phyloP scores from a whole-genome alignment of 2,797 vertebrate species.

The Paratrypauchen microcephalus region DNA sequence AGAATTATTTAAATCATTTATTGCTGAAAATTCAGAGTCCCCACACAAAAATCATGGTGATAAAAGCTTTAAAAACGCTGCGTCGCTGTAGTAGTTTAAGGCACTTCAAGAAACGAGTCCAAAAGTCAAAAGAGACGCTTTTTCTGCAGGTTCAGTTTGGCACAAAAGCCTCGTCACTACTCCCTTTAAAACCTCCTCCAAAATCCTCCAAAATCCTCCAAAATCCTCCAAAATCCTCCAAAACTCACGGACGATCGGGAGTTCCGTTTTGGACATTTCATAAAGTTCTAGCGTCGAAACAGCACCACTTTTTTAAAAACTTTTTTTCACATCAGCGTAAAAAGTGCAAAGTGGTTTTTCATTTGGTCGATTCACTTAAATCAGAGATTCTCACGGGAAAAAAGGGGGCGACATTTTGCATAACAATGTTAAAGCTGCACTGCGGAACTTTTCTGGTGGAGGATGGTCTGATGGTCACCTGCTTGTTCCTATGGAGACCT shows the following conservation, averaged over 20 bases:
- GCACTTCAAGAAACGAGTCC: slow-evolving; percentile 85
- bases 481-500: too few species aligned
- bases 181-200: slow-evolving; percentile 9
- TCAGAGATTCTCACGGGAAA: not conserved
- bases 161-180: slow-evolving; percentile 64
- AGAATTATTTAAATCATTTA: slow-evolving; percentile 84
- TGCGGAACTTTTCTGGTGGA: too few species aligned
- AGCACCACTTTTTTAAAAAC: not conserved
- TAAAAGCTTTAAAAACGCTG: slow-evolving; percentile 78
- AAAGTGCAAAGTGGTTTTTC: slow-evolving; percentile 8
- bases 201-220: too few species aligned
- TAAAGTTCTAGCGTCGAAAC: not conserved
- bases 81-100: slow-evolving; percentile 87
- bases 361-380: slow-evolving; percentile 2
- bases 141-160: slow-evolving; percentile 73
- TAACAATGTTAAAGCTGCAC: not conserved
- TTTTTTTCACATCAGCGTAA: too few species aligned
- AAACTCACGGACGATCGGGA: not conserved
- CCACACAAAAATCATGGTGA: slow-evolving; percentile 74
- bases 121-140: slow-evolving; percentile 29
- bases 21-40: slow-evolving; percentile 76
- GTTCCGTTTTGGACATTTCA: not conserved
- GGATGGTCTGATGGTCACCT: too few species aligned
- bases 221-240: too few species aligned
- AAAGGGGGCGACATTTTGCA: not conserved